Conservation (phyloP, 1,140 invertebrate genomes). For the Oncopodura yosiiana region DNA sequence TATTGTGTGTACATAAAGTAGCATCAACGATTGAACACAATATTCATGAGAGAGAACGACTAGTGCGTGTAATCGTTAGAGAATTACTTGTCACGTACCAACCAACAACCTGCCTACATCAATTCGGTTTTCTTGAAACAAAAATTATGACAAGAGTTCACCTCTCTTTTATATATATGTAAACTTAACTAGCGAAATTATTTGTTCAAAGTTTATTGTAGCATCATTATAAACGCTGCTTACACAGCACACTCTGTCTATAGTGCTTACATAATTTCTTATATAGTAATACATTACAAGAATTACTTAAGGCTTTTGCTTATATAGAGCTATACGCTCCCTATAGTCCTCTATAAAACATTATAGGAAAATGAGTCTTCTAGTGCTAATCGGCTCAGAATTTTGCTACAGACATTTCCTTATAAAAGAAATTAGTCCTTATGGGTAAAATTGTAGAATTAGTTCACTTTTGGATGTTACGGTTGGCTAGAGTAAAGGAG, state of each 20-base stretch:
- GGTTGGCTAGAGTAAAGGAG: no score
- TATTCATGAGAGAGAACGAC: no score
- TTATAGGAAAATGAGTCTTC: no score
- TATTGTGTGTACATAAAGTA: background rate
- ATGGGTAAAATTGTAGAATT: no score
- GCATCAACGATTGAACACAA: background rate
- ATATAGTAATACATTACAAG: background rate
- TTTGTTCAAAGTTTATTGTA: background rate
- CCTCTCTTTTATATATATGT: background rate
- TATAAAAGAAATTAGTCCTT: no score
- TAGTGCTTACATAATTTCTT: background rate
- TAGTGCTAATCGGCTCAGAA: no score
- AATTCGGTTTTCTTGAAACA: slow-evolving; percentile 21
- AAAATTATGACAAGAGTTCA: slow-evolving; percentile 21
- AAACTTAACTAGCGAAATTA: background rate
- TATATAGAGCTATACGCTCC: background rate
- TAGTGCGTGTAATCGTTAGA: slow-evolving; percentile 14
- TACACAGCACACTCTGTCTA: background rate
- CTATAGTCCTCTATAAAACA: no score
- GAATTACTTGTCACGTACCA: slow-evolving; percentile 25
- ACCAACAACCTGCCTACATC: slow-evolving; percentile 8
- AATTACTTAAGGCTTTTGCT: background rate
- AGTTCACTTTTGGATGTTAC: no score
- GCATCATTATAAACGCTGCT: background rate
- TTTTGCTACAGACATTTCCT: no score